These are phyloP conservation scores for Babyrousa celebensis DNA, from an alignment of 2,797 vertebrate genomes.

Conservation along the genomic window DNA sequence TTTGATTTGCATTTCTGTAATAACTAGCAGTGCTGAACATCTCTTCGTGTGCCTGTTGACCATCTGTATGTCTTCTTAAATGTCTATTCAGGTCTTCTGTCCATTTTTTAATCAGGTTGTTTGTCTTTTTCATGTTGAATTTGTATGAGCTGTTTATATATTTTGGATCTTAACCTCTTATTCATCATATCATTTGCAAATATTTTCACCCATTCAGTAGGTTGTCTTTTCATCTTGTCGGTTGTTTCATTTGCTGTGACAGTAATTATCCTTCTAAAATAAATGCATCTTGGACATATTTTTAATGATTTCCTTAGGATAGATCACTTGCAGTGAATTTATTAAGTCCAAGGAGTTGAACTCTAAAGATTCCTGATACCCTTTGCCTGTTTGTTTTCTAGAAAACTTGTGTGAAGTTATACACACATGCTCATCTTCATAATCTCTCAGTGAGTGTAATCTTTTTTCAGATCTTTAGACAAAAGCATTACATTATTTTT, in stretches of 20 bases:
- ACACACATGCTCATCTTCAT: neutral
- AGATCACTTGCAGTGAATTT: conserved; percentile 31
- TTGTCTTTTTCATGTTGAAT: neutral
- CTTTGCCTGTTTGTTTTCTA: conserved; percentile 30
- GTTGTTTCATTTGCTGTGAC: neutral
- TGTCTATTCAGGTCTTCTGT: neutral
- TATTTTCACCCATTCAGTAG: neutral
- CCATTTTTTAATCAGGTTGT: neutral
- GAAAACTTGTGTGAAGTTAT: neutral
- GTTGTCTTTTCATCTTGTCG: neutral
- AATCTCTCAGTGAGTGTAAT: neutral
- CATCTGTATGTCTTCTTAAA: neutral
- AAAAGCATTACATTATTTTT: neutral
- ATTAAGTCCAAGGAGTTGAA: conserved; percentile 16
- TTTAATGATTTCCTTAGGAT: neutral
- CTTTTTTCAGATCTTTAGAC: neutral
- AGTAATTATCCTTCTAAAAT: conserved; percentile 56
- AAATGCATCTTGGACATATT: neutral
- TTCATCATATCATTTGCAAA: neutral
- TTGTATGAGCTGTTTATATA: neutral
- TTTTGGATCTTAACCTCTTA: neutral
- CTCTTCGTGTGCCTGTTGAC: neutral
- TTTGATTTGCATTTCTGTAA: neutral
- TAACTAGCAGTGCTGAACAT: neutral
- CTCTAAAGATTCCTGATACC: neutral